These are phyloP conservation scores for Aptenodytes patagonicus DNA, from an alignment of 2,113 vertebrate species.

Conservation along the genomic window DNA sequence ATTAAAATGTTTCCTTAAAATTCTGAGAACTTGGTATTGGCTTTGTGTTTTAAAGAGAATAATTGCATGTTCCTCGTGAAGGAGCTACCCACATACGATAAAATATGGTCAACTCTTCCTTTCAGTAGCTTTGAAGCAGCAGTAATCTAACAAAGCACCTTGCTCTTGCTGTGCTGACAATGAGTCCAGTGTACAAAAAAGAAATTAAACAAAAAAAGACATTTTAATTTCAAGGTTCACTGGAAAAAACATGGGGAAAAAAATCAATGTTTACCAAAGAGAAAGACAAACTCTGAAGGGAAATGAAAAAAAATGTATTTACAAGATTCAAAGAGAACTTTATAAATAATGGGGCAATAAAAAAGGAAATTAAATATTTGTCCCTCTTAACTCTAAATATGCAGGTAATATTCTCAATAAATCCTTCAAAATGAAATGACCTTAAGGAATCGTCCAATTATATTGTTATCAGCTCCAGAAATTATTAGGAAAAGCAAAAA, in stretches of 20 bases:
- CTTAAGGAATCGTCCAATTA: slow-evolving; percentile 12
- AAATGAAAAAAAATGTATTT: slow-evolving; percentile 54
- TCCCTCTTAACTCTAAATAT: slow-evolving; percentile 20
- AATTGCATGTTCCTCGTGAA: neutral
- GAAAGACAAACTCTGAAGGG: slow-evolving; percentile 63
- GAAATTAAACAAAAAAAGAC: slow-evolving; percentile 55
- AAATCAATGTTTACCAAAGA: slow-evolving; percentile 66
- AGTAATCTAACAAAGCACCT: slow-evolving; percentile 49
- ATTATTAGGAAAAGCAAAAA: neutral
- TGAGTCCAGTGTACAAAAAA: slow-evolving; percentile 40
- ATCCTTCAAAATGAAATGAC: neutral
- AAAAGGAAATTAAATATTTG: slow-evolving; percentile 20
- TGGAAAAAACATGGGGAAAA: slow-evolving; percentile 51
- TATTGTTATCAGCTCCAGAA: slow-evolving; percentile 1
- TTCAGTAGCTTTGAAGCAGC: slow-evolving; percentile 45
- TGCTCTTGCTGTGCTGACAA: slow-evolving; percentile 37
- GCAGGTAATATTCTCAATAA: slow-evolving; percentile 33
- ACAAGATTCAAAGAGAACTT: slow-evolving; percentile 43
- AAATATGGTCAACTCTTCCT: slow-evolving; percentile 35
- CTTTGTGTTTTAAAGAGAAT: neutral
- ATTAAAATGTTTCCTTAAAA: neutral
- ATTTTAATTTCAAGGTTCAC: slow-evolving; percentile 74
- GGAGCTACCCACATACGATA: neutral
- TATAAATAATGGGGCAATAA: slow-evolving; percentile 46
- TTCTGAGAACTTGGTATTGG: neutral